Percentiles rank a stretch among this genome's conserved stretches.
phyloP scores from a whole-genome alignment of 2,888 invertebrate species.

The Gibbula magus region DNA sequence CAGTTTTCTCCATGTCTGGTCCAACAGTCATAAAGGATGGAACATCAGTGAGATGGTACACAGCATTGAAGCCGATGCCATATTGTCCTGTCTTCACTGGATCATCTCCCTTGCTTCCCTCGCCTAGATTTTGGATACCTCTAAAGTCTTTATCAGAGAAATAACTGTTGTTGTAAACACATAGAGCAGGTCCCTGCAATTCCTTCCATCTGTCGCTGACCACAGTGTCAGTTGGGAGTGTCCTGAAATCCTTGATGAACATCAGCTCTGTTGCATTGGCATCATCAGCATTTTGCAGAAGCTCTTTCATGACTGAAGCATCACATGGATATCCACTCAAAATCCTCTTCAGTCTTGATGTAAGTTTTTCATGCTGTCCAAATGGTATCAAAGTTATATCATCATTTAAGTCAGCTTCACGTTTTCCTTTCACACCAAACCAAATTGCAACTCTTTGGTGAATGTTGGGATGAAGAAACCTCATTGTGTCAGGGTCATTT shows the following conservation, averaged over 20 bases:
- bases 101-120: constrained; percentile 68
- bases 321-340: constrained; percentile 67
- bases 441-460: constrained; percentile 51
- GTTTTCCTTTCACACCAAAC: constrained; percentile 43
- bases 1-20: constrained; percentile 40
- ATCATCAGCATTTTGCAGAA: constrained; percentile 71
- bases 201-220: constrained; percentile 57
- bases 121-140: constrained; percentile 70
- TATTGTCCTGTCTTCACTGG: constrained; percentile 71
- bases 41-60: constrained; percentile 72
- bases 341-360: constrained; percentile 63
- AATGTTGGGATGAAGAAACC: constrained; percentile 41
- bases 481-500: constrained; percentile 41
- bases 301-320: constrained; percentile 68
- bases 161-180: constrained; percentile 68
- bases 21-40: constrained; percentile 68
- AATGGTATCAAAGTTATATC: constrained; percentile 44
- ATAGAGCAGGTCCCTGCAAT: constrained; percentile 70
- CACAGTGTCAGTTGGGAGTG: constrained; percentile 49
- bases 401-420: constrained; percentile 24
- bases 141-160: constrained; percentile 65
- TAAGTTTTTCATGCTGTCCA: constrained; percentile 69
- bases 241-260: constrained; percentile 65
- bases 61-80: constrained; percentile 73
- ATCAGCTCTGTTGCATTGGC: constrained; percentile 67